A percentile compares a stretch with the other conserved stretches of the same genome.
Evolutionary conservation across 2,113 vertebrate genomes (phyloP).

Genomic region (cattle (Bos taurus)): ARS-UCD2.0 NC_037333.1:38012001-38012500

Average conservation of each 20-base stretch:
- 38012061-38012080: neutral
- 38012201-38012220: neutral
- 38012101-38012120: neutral
- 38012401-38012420: neutral
- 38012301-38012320: neutral
- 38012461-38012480: constrained; percentile 11
- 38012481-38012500: neutral
- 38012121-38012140: neutral
- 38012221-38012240: neutral
- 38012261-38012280: neutral
- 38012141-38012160: neutral
- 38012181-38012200: neutral
- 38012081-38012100: neutral
- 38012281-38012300: neutral
- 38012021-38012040: neutral
- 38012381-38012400: neutral
- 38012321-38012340: neutral
- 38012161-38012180: neutral
- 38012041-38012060: neutral
- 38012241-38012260: neutral
- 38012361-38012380: neutral
- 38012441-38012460: neutral
- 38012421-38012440: neutral
- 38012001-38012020: neutral
- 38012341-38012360: neutral